Base-by-base conservation (phyloP, 2,113 vertebrate species). In the Geothlypis trichas region DNA sequence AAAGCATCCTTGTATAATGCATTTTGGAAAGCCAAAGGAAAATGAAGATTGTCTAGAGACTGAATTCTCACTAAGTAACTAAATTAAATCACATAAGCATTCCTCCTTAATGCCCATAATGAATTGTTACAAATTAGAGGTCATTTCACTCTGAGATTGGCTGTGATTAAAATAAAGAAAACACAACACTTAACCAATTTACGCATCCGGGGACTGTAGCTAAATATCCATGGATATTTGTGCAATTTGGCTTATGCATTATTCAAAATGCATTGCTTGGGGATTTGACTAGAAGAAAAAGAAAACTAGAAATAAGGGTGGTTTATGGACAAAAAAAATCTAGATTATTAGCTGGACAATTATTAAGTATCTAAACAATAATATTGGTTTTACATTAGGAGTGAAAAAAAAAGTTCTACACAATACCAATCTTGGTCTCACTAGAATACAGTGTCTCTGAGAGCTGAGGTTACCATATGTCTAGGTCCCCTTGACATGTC, bases 21-120 rank as follows among this genome's bases (percentile, higher is more conserved):
- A n/a, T 90, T 95, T 84, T 93, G 35, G 82, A 96, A 89, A 55
- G 49, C 42, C 68, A 92, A 97, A 97, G 63, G 89, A 97, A 97
- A 97, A 92, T 83, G 35, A 94, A 23, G 42, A 73, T 91, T 90
- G 91, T 95, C 97, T 93, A 83, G 95, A 92, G 92, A 92, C 59
- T 42, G 21, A 97, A 39, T 87, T 95, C 55, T 95, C 35, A 77
- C 47, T 94, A 87, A 95, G 80, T 93, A 91, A 69, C 88, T 83
- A 35, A 79, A 79, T 79, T 92, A 95, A 97, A 62, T 68, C 52
- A 93, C 80, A 87, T 73, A 95, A 96, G 58, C 57, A 88, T 73
- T 91, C 47, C 20, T 87, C 82, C 37, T 79, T 77, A 95, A 79
- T 39, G 59, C 61, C 62, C 72, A 21, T 74, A 93, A 96, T 73